These are phyloP conservation scores for Dromius quadrimaculatus DNA, from an alignment of 2,888 invertebrate species.

Conservation along the genomic window DNA sequence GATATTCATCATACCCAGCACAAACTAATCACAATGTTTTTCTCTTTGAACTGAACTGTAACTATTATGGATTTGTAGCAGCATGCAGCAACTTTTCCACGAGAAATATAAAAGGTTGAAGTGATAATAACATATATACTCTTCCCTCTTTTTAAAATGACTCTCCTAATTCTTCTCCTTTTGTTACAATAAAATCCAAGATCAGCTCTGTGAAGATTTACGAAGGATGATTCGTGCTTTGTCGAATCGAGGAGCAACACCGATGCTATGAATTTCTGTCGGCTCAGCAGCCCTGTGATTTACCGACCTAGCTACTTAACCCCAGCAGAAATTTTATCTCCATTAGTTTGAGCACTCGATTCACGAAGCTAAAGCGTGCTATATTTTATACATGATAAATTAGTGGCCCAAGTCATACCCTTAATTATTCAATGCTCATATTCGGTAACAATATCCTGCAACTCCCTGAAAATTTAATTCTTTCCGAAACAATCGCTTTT, in stretches of 20 bases:
- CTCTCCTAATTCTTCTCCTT: no score
- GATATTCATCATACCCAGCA: no score
- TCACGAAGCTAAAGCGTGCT: conserved; percentile 46
- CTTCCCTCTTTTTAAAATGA: no score
- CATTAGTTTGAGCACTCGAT: conserved; percentile 52
- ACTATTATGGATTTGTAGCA: no score
- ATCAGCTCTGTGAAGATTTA: no score
- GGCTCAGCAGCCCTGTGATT: conserved; percentile 49
- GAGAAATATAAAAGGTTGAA: no score
- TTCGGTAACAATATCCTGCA: conserved; percentile 49
- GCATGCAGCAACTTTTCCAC: no score
- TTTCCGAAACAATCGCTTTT: conserved; percentile 28
- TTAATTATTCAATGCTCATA: conserved; percentile 51
- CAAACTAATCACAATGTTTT: no score
- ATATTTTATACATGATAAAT: conserved; percentile 52
- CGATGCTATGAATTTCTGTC: conserved; percentile 40
- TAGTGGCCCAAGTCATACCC: conserved; percentile 31
- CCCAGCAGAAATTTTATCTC: conserved; percentile 50
- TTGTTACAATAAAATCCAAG: no score
- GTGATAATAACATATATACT: no score
- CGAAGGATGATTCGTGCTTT: no score
- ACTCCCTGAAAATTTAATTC: conserved; percentile 45
- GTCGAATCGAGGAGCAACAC: conserved; percentile 6
- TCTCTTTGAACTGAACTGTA: no score
- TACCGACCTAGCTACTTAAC: conserved; percentile 50